Conservation (phyloP, 2,888 invertebrate genomes). For the Teinopalpus imperialis region DNA sequence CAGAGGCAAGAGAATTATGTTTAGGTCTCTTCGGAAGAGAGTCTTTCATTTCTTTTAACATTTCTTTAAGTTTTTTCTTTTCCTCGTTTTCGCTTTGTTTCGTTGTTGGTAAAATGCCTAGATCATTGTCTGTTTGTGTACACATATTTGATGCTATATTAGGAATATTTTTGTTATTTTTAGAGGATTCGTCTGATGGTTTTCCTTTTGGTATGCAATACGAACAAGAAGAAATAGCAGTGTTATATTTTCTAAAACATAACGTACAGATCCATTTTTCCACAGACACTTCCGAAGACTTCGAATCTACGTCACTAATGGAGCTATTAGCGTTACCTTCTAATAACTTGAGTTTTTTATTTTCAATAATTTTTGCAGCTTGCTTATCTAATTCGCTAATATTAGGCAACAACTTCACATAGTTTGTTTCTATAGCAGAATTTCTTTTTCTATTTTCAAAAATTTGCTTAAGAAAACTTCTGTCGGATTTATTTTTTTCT, state of each 20-base stretch:
- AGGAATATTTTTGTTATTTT: slow-evolving; percentile 27
- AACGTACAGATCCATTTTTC: slow-evolving; percentile 61
- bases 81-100: slow-evolving; percentile 53
- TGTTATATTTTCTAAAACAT: slow-evolving; percentile 62
- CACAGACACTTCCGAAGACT: slow-evolving; percentile 26
- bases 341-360: slow-evolving; percentile 29
- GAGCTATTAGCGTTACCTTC: slow-evolving; percentile 17
- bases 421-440: slow-evolving; percentile 52
- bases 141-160: slow-evolving; percentile 39
- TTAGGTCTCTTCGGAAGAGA: slow-evolving; percentile 84
- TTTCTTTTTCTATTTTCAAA: slow-evolving; percentile 70
- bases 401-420: slow-evolving; percentile 85
- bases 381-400: slow-evolving; percentile 91
- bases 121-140: slow-evolving; percentile 48
- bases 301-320: slow-evolving; percentile 3
- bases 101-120: slow-evolving; percentile 29
- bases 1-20: slow-evolving; percentile 44
- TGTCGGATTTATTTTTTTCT: slow-evolving; percentile 67
- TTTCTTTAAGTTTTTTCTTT: slow-evolving; percentile 84
- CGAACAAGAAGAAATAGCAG: slow-evolving; percentile 51
- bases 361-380: slow-evolving; percentile 87
- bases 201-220: slow-evolving; percentile 46
- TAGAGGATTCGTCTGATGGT: slow-evolving; percentile 29
- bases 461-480: slow-evolving; percentile 77
- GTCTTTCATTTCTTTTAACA: slow-evolving; percentile 90